phyloP scores from a whole-genome alignment of 2,797 vertebrate genomes.

The Amblyraja radiata region DNA sequence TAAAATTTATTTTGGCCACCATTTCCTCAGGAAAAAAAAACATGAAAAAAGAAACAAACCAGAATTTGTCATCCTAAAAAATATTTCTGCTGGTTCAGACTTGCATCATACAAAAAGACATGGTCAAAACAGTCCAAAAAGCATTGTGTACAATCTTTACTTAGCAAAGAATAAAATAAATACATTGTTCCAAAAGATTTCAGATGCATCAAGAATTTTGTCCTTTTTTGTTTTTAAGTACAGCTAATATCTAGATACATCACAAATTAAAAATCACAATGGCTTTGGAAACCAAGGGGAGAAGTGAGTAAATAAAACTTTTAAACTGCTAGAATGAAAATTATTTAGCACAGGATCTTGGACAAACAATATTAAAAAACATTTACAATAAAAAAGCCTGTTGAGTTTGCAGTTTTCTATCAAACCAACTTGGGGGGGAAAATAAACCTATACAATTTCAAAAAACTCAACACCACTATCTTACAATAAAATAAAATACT shows the following conservation, averaged over 20 bases:
- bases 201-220: conserved; percentile 29
- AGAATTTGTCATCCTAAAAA: conserved; percentile 27
- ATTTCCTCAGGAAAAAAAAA: conserved; percentile 32
- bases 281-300: conserved; percentile 27
- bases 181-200: conserved; percentile 34
- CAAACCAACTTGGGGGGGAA: background rate
- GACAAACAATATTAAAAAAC: conserved; percentile 32
- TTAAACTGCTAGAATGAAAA: conserved; percentile 11
- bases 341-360: conserved; percentile 8
- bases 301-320: conserved; percentile 1
- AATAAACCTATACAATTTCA: conserved; percentile 30
- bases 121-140: conserved; percentile 36
- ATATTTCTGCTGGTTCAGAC: conserved; percentile 32
- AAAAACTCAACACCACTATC: conserved; percentile 32
- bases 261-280: conserved; percentile 26
- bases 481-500: conserved; percentile 23
- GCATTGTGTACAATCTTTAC: conserved; percentile 31
- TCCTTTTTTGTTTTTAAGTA: conserved; percentile 21
- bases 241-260: conserved; percentile 33
- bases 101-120: conserved; percentile 32
- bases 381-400: conserved; percentile 26
- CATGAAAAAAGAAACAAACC: background rate
- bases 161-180: conserved; percentile 37
- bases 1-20: conserved; percentile 36
- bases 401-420: conserved; percentile 10